Evolutionary conservation across 2,797 vertebrate species (phyloP).

Genomic region (Acridotheres tristis): DNA sequence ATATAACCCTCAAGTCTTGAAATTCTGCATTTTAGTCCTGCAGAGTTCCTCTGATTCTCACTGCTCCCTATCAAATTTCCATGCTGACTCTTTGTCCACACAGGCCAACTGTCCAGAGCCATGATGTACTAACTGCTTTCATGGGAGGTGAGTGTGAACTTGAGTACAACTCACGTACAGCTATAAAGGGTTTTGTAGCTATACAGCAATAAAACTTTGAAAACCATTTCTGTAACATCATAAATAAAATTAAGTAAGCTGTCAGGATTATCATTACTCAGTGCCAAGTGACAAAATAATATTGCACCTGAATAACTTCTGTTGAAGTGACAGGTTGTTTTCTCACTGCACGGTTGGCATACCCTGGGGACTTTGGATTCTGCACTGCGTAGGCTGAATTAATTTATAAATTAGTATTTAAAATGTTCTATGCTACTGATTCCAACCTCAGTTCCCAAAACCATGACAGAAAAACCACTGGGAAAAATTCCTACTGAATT

Average conservation of each 20-base stretch:
- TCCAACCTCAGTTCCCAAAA: not conserved
- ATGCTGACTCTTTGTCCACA: not conserved
- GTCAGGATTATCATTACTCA: not conserved
- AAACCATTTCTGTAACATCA: not conserved
- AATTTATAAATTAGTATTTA: not conserved
- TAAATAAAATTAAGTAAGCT: not conserved
- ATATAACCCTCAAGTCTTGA: not conserved
- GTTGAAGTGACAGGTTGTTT: not conserved
- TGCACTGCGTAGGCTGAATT: not conserved
- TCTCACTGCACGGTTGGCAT: not conserved
- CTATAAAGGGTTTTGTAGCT: not conserved
- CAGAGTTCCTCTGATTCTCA: not conserved
- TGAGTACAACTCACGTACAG: not conserved
- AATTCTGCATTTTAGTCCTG: not conserved
- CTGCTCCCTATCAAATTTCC: not conserved
- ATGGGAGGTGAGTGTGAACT: not conserved
- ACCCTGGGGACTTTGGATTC: not conserved
- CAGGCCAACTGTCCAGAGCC: not conserved
- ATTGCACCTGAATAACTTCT: not conserved
- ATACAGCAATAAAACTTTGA: not conserved
- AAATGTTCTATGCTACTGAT: not conserved
- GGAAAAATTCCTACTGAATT: not conserved
- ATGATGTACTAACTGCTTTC: not conserved
- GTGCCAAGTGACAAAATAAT: not conserved
- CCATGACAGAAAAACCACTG: not conserved